Evolutionary conservation across 2,113 vertebrate species (phyloP).

Genomic region (Nematolebias whitei): DNA sequence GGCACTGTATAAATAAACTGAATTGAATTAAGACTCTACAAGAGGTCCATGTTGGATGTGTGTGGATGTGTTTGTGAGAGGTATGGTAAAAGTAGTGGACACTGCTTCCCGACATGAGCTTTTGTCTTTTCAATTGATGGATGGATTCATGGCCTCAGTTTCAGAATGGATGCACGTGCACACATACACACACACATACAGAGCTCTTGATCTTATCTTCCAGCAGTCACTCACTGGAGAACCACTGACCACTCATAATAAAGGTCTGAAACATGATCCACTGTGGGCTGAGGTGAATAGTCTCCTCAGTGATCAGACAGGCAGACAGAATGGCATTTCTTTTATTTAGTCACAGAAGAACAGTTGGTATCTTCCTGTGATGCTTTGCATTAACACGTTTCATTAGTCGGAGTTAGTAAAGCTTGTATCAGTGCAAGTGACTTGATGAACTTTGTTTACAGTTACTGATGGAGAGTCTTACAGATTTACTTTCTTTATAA

Average conservation of each 20-base stretch:
- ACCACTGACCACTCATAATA: constrained; percentile 68
- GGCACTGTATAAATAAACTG: too few species aligned
- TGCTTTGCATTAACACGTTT: neutral
- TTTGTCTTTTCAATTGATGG: constrained; percentile 85
- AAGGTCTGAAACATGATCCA: constrained; percentile 64
- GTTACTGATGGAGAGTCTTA: constrained; percentile 5
- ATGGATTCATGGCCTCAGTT: constrained; percentile 78
- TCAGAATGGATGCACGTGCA: constrained; percentile 51
- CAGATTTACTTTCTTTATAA: constrained; percentile 12
- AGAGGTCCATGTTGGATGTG: neutral
- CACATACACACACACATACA: constrained; percentile 27
- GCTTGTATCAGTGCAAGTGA: neutral
- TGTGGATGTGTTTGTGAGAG: constrained; percentile 10
- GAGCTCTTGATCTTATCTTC: constrained; percentile 81
- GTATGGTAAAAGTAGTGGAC: constrained; percentile 73
- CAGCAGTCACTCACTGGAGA: constrained; percentile 64
- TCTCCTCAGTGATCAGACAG: constrained; percentile 45
- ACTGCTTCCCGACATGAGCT: constrained; percentile 78
- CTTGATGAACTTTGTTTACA: neutral
- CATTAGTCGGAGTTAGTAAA: constrained; percentile 8
- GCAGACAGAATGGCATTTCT: constrained; percentile 37
- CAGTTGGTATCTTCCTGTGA: constrained; percentile 1
- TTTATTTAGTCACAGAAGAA: constrained; percentile 10
- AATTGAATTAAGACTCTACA: too few species aligned
- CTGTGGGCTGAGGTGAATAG: constrained; percentile 23